These are phyloP conservation scores for Tineola bisselliella DNA, from an alignment of 2,888 invertebrate genomes.

Conservation along the genomic window DNA sequence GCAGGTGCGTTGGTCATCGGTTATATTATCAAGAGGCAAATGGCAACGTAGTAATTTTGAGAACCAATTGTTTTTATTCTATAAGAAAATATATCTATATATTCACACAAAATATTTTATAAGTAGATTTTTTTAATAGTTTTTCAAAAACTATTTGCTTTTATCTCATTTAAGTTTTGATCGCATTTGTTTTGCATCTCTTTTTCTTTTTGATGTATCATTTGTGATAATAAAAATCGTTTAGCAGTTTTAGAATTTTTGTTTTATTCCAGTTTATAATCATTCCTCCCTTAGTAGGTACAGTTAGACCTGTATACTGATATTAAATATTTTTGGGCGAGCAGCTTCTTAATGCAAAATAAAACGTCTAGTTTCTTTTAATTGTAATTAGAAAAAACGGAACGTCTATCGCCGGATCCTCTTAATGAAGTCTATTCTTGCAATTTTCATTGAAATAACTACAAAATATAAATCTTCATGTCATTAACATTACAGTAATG, in stretches of 20 bases:
- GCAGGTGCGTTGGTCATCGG: conserved; percentile 38
- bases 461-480: too few species aligned
- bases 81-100: neutral
- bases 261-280: too few species aligned
- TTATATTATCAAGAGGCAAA: conserved; percentile 29
- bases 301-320: too few species aligned
- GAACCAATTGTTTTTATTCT: neutral
- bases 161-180: neutral
- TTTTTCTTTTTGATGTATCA: neutral
- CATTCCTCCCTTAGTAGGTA: too few species aligned
- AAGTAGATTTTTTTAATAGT: neutral
- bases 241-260: neutral
- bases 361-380: too few species aligned
- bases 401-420: too few species aligned
- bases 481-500: too few species aligned
- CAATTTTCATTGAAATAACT: too few species aligned
- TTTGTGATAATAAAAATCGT: neutral
- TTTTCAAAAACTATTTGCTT: neutral
- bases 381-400: too few species aligned
- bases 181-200: neutral
- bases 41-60: neutral
- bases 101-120: neutral
- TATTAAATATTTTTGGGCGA: too few species aligned
- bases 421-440: too few species aligned
- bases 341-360: too few species aligned